Base-by-base conservation (phyloP, 2,797 vertebrate genomes). In the Aplochiton taeniatus region DNA sequence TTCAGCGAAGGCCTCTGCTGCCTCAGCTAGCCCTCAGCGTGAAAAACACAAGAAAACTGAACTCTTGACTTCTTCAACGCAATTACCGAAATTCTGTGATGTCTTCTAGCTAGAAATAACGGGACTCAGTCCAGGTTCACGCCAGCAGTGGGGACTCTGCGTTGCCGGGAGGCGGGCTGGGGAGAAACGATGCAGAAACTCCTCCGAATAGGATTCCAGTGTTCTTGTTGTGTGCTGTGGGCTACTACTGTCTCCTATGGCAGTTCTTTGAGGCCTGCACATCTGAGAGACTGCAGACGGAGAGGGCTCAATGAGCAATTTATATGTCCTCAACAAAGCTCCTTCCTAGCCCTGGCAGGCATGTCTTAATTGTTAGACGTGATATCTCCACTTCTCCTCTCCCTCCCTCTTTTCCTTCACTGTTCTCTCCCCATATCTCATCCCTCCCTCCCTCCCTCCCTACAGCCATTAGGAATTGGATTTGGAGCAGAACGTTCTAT, bases 401-500 rank as follows among this genome's bases (percentile, higher is more conserved):
- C 77, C 66, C 80, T 65, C 86, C 77, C 75, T 52, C 74, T 69
- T 83, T 85, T 81, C 82, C 83, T 80, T 82, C 69, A 79, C 85
- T 84, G 81, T 83, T 85, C 85, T 74, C 82, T 56, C 42, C 31
- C 31, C 31, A 31, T 31, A 31, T 31, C 31, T 31, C 31, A n/a
- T 20, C 78, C 81, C 70, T 73, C 82, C 79, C 78, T 83, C 80
- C 85, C 80, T 79, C 82, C 77, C 71, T 52, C 83, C 89, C 89
- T 89, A 74, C 75, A 90, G 87, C 87, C 86, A 90, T 91, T 89
- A 89, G 81, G 85, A 90, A 91, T 89, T 89, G 87, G 87, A 91
- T 91, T 89, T 90, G 87, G 88, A 90, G 88, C 89, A 90, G 88
- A 90, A 90, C 84, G 87, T 90, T 90, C 88, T 85, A 89, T 91